phyloP scores from a whole-genome alignment of 1,140 invertebrate species.

The Sinonovacula constricta region DNA sequence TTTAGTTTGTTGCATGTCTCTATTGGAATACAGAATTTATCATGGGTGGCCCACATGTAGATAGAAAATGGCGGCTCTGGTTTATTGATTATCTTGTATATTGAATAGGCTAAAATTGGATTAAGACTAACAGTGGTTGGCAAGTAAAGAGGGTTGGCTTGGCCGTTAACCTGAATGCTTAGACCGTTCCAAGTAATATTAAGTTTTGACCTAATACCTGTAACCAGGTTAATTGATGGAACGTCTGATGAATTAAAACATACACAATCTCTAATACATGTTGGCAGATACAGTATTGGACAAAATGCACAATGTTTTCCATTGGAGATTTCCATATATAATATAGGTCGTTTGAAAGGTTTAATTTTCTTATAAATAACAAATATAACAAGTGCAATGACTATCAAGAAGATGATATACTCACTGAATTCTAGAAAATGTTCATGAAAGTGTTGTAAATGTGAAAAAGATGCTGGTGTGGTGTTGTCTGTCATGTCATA shows the following conservation, averaged over 20 bases:
- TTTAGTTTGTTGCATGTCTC: too few species aligned
- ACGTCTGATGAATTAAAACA: background rate
- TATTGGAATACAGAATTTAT: too few species aligned
- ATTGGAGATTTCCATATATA: constrained; percentile 5
- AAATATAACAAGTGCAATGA: background rate
- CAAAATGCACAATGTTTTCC: constrained; percentile 2
- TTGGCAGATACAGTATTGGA: background rate
- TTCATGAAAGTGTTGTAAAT: background rate
- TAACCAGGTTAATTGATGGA: background rate
- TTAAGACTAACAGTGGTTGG: background rate
- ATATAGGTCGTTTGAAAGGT: background rate
- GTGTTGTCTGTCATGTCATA: too few species aligned
- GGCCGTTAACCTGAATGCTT: background rate
- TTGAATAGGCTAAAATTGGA: background rate
- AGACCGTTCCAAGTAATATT: too few species aligned
- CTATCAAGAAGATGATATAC: background rate
- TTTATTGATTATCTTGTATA: background rate
- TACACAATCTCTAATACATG: too few species aligned
- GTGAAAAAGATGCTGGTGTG: too few species aligned
- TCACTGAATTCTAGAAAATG: constrained; percentile 1
- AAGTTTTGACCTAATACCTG: background rate
- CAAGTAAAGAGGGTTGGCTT: background rate
- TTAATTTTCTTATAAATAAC: background rate
- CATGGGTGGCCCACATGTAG: too few species aligned
- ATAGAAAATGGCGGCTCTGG: too few species aligned